Percentiles rank a stretch among this genome's conserved stretches.
These are phyloP conservation scores for Pampus argenteus DNA, from an alignment of 2,797 vertebrate genomes.

Conservation along the genomic window DNA sequence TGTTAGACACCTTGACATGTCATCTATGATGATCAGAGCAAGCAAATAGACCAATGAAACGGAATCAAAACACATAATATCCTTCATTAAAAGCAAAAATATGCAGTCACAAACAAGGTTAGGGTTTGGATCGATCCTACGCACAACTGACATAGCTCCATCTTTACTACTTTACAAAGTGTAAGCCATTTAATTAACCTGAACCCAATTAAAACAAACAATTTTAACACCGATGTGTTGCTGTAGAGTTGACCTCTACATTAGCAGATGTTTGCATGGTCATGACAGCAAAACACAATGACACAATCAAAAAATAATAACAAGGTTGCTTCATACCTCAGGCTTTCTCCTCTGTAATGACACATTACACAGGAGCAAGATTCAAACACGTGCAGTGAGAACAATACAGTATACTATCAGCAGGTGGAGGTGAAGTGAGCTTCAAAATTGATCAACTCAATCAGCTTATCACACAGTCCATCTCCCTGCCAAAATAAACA, in stretches of 20 bases:
- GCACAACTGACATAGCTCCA: background rate
- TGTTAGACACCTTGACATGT: conserved; percentile 4
- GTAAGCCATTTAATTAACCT: background rate
- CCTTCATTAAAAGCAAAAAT: background rate
- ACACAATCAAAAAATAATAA: background rate
- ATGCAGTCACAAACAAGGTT: background rate
- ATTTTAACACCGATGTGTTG: too few species aligned
- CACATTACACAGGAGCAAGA: background rate
- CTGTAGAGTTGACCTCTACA: background rate
- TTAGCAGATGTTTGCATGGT: background rate
- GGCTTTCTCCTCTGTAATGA: background rate
- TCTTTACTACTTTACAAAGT: background rate
- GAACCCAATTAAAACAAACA: background rate
- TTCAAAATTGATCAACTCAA: conserved; percentile 12
- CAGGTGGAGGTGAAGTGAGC: background rate
- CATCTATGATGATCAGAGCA: background rate
- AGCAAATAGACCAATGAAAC: background rate
- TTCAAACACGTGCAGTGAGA: background rate
- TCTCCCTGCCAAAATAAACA: conserved; percentile 12
- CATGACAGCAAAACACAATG: background rate
- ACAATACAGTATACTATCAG: conserved; percentile 2
- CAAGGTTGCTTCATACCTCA: background rate
- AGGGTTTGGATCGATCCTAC: background rate
- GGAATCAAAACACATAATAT: background rate
- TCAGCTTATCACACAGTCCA: conserved; percentile 14